These are phyloP conservation scores for Polymixis flavicincta DNA, from an alignment of 2,888 invertebrate species.

Conservation along the genomic window DNA sequence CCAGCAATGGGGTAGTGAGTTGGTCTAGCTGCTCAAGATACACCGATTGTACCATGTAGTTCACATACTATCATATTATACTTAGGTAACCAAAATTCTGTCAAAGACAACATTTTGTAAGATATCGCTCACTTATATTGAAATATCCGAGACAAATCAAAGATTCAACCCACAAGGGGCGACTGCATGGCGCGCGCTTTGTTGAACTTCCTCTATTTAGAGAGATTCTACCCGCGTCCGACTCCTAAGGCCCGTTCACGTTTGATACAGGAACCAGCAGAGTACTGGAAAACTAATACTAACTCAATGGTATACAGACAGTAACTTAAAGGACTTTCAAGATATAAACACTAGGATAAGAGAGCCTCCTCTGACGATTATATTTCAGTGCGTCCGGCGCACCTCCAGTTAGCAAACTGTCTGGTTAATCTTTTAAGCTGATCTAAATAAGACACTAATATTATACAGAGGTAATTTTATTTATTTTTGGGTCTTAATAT, in stretches of 20 bases:
- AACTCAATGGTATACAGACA: no score
- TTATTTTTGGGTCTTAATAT: no score
- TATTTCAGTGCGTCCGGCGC: no score
- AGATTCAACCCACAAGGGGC: conserved; percentile 35
- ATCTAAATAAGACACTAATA: no score
- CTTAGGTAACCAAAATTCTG: neutral
- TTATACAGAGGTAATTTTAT: no score
- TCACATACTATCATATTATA: neutral
- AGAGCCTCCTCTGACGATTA: no score
- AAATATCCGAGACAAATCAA: conserved; percentile 21
- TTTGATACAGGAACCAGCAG: neutral
- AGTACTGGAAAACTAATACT: no score
- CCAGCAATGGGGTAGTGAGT: neutral
- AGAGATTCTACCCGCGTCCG: conserved; percentile 23
- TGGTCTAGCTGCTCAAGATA: neutral
- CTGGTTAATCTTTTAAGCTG: no score
- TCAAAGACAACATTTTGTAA: neutral
- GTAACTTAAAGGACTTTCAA: no score
- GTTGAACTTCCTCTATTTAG: conserved; percentile 36
- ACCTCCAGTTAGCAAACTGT: no score
- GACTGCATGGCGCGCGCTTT: conserved; percentile 37
- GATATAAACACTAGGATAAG: no score
- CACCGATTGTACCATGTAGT: neutral
- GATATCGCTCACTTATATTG: conserved; percentile 15
- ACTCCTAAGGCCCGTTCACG: conserved; percentile 24